phyloP scores from a whole-genome alignment of 92 coral and sea anemone genomes.

The Montipora capitata region DNA sequence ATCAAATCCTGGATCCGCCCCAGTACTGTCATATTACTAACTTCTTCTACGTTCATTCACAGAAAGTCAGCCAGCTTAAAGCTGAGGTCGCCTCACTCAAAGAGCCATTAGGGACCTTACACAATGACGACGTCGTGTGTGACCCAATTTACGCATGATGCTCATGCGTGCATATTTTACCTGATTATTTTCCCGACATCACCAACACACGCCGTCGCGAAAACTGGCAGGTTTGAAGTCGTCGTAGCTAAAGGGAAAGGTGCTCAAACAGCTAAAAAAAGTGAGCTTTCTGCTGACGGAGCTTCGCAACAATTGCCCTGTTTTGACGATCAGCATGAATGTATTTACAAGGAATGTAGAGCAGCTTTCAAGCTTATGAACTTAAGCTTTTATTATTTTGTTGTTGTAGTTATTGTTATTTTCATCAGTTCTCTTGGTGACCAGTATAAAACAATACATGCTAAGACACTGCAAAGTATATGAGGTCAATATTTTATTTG shows the following conservation, averaged over 20 bases:
- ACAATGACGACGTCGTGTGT: constrained; percentile 20
- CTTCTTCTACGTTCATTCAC: too few species aligned
- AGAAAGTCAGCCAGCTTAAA: too few species aligned
- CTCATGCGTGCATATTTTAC: constrained; percentile 14
- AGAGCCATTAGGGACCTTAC: constrained; percentile 19
- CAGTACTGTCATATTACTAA: too few species aligned
- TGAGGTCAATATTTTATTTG: neutral
- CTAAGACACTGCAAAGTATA: too few species aligned
- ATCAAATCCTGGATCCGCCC: too few species aligned
- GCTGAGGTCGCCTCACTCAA: too few species aligned
- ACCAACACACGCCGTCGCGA: constrained; percentile 39
- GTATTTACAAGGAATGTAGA: too few species aligned
- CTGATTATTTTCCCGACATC: constrained; percentile 54
- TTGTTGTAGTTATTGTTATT: too few species aligned
- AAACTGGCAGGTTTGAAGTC: constrained; percentile 9
- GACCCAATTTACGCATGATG: neutral
- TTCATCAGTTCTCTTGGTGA: too few species aligned
- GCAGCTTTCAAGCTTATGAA: constrained; percentile 31
- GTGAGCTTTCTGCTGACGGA: constrained; percentile 13
- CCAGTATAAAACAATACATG: too few species aligned
- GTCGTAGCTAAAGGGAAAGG: constrained; percentile 8
- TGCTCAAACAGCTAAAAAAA: constrained; percentile 16
- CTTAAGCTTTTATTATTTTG: neutral
- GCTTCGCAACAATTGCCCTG: too few species aligned
- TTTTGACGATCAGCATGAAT: too few species aligned